Conservation (phyloP, 2,797 vertebrate genomes). For the Arrhamphus sclerolepis region DNA sequence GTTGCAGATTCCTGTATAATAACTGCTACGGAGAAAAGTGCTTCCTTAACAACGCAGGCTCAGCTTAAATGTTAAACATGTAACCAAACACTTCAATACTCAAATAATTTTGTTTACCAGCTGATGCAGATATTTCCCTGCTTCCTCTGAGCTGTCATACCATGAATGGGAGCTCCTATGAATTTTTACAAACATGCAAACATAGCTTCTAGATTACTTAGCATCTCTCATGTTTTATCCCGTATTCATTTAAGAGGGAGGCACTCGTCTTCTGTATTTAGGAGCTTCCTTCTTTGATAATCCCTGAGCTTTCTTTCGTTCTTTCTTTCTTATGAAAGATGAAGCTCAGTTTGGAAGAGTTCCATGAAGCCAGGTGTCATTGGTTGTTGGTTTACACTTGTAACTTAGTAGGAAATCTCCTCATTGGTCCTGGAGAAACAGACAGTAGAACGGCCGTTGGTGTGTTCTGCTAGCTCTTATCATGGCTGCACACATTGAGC, state of each 20-base stretch:
- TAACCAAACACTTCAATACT: not conserved
- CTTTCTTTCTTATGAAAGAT: constrained; percentile 5
- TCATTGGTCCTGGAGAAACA: not conserved
- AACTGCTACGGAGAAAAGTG: constrained; percentile 1
- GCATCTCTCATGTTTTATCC: not conserved
- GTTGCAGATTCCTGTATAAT: constrained; percentile 21
- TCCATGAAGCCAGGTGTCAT: constrained; percentile 13
- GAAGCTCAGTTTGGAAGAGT: constrained; percentile 21
- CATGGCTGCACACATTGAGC: constrained; percentile 51
- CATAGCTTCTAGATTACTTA: not conserved
- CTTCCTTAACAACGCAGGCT: constrained; percentile 11
- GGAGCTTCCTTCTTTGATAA: not conserved
- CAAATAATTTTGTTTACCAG: not conserved
- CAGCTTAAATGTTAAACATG: not conserved
- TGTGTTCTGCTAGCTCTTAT: constrained; percentile 40
- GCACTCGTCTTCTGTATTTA: constrained; percentile 11
- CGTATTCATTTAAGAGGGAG: not conserved
- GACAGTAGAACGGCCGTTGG: not conserved
- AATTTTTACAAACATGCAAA: not conserved
- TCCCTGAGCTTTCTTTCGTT: not conserved
- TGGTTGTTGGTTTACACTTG: constrained; percentile 19
- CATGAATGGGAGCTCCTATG: not conserved
- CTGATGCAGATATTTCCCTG: not conserved
- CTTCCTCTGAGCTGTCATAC: constrained; percentile 4
- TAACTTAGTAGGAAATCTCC: constrained; percentile 13